A percentile compares a stretch with the other conserved stretches of the same genome.
Conservation (phyloP, 2,888 invertebrate genomes). For the Ommatoiulus sabulosus region DNA sequence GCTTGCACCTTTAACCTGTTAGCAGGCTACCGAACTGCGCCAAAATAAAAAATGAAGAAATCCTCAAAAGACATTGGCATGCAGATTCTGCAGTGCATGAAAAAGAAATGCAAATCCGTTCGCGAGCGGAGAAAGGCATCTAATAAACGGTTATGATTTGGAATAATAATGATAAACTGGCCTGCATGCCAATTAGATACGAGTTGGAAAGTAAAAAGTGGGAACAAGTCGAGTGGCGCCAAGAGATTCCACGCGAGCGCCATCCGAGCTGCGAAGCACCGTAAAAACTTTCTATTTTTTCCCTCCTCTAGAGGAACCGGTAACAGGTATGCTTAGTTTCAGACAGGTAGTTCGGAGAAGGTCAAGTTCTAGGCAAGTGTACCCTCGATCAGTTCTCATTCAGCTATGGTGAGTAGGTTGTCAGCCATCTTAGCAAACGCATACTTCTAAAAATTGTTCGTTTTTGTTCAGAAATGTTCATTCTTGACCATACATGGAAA, state of each 20-base stretch:
- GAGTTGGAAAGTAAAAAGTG: background rate
- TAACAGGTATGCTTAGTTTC: slow-evolving; percentile 6
- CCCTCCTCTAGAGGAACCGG: background rate
- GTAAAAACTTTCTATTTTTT: background rate
- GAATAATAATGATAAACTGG: slow-evolving; percentile 15
- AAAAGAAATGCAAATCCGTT: slow-evolving; percentile 14
- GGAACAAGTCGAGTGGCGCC: slow-evolving; percentile 9
- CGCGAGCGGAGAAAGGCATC: slow-evolving; percentile 8
- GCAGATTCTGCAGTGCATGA: background rate
- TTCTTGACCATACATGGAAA: too few relatives aligned
- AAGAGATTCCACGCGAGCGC: background rate
- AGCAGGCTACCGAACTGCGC: slow-evolving; percentile 6
- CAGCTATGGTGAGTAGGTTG: background rate
- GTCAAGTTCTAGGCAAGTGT: background rate
- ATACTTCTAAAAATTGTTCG: background rate
- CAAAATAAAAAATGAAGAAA: background rate
- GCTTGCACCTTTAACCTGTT: slow-evolving; percentile 21
- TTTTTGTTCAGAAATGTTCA: background rate
- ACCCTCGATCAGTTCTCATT: background rate
- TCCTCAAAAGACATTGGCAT: background rate
- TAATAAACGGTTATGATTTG: slow-evolving; percentile 34
- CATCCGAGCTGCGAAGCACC: background rate
- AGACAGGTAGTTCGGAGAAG: slow-evolving; percentile 11
- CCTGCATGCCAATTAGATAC: background rate
- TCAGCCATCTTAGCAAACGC: background rate